Base-by-base conservation (phyloP, 2,113 vertebrate species). In the Vulpes vulpes region DNA sequence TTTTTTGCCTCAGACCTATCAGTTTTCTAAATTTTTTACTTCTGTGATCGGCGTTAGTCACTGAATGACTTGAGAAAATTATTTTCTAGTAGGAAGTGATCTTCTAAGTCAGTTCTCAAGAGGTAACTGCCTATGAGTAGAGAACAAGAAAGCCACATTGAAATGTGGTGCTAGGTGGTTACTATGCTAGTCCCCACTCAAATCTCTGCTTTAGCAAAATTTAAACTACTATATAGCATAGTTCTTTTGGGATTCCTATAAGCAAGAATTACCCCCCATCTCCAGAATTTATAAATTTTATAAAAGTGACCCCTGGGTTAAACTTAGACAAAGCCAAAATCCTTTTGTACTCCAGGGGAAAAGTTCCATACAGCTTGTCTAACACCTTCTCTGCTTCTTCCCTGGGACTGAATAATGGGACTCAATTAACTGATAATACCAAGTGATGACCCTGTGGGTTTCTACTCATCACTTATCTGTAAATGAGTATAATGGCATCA, bases 71-170 rank as follows among this genome's bases (percentile, higher is more conserved):
- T 71, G 25, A n/a, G 59, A 59, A 59, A 80, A 93, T 90, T 27
- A 80, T 83, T 87, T 88, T 96, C 55, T n/a, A 65, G 55, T 62
- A 84, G 51, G 14, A 87, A 86, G 67, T 76, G 25, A 73, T 65
- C 87, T 78, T 74, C 55, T 59, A 60, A 82, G 32, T 87, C 38
- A 32, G 12, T 78, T 92, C 89, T 80, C 20, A 83, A 83, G 78
- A 23, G 11, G 79, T 43, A 32, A 32, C 5, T 67, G 32, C 27
- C n/a, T 57, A 11, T 62, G 38, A 64, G 30, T 38, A 59, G 32
- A 89, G 80, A 86, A 74, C 3, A 32, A 57, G 62, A 73, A 83
- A 94, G n/a, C n/a, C 35, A 85, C 27, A 6, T 14, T 64, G 19
- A 95, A 69, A 65, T 76, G 69, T 55, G 60, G 30, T 67, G 17